Percentiles rank a stretch among this genome's conserved stretches.
Evolutionary conservation across 2,888 invertebrate species (phyloP).

Genomic region (Trissonchulus latispiculum): DNA sequence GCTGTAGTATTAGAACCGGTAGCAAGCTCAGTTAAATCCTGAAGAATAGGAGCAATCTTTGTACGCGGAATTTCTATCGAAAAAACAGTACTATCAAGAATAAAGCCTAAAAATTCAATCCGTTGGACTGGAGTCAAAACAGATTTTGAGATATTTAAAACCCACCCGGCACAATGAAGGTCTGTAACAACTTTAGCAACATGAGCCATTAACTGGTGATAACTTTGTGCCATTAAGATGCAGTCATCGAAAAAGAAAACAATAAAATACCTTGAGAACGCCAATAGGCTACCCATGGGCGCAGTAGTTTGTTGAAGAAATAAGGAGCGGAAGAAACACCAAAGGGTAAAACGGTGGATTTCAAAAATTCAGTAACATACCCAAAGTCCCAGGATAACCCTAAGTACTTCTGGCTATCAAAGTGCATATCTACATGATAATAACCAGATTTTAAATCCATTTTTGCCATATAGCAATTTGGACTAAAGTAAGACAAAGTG

Average conservation of each 20-base stretch:
- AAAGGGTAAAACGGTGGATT: not conserved
- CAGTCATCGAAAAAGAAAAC: not conserved
- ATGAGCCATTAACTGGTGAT: too few species aligned
- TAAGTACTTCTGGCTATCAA: not conserved
- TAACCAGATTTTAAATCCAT: not conserved
- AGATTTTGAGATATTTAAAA: not conserved
- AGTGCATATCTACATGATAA: not conserved
- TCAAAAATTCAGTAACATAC: not conserved
- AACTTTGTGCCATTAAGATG: not conserved
- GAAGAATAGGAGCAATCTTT: not conserved
- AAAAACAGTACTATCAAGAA: not conserved
- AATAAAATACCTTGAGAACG: not conserved
- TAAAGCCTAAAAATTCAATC: not conserved
- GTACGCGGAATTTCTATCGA: not conserved
- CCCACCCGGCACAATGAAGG: not conserved
- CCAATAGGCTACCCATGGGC: not conserved
- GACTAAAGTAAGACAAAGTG: not conserved
- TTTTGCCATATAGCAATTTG: not conserved
- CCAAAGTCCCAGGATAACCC: not conserved
- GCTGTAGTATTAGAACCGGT: too few species aligned
- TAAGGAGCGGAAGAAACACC: not conserved
- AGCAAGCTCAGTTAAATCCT: too few species aligned
- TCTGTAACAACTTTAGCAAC: not conserved
- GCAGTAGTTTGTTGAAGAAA: not conserved
- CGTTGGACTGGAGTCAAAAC: not conserved